phyloP scores from a whole-genome alignment of 1,140 invertebrate species.

The Leptopilina clavipes region DNA sequence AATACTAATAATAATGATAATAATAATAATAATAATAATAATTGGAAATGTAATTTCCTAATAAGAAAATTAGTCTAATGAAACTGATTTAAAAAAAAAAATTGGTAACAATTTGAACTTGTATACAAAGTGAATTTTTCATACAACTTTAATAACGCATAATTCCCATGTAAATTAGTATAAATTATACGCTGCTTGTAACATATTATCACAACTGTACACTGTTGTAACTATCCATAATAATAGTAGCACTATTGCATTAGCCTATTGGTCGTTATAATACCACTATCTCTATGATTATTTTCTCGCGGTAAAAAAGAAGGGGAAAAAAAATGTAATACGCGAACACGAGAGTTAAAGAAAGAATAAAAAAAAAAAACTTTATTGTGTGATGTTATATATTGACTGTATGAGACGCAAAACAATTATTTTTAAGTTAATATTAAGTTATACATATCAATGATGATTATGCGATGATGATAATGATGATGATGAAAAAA shows the following conservation, averaged over 20 bases:
- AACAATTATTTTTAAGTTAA: not conserved
- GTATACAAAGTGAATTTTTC: not conserved
- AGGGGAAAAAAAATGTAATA: not conserved
- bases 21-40: no score
- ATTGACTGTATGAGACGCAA: no score
- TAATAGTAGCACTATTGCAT: not conserved
- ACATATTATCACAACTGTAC: constrained; percentile 10
- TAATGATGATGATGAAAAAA: not conserved
- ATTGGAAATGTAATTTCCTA: not conserved
- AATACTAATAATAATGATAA: no score
- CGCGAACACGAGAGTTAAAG: not conserved
- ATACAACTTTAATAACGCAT: constrained; percentile 7
- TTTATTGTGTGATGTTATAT: no score
- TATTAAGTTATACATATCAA: not conserved
- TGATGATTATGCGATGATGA: no score
- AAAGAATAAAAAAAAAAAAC: not conserved
- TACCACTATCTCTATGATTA: constrained; percentile 5
- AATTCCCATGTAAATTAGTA: not conserved
- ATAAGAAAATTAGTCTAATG: not conserved
- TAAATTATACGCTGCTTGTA: constrained; percentile 2
- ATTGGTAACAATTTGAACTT: not conserved
- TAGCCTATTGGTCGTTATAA: constrained; percentile 5
- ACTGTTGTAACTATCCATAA: constrained; percentile 4
- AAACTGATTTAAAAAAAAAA: constrained; percentile 1
- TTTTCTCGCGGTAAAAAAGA: not conserved